Base-by-base conservation (phyloP, 2,888 invertebrate species). In the Anaspis maculata region DNA sequence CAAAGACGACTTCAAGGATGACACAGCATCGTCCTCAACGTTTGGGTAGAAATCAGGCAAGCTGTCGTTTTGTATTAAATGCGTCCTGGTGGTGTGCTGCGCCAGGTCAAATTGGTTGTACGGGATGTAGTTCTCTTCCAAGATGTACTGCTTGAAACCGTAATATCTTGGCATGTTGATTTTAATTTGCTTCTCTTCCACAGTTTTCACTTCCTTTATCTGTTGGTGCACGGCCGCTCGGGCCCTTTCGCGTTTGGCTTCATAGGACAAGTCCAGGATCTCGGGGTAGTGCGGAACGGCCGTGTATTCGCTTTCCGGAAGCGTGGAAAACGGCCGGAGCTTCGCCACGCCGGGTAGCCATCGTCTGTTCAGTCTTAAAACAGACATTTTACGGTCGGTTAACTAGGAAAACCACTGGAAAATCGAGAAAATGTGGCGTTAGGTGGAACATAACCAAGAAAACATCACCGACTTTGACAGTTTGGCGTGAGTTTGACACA, bases 181-280 rank as follows among this genome's bases (percentile, higher is more conserved):
- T 48, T 83, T 84, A 30, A 87, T 77, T 49, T 86, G 71, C 56
- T 91, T 91, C 59, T 88, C 87, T 66, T 91, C 90, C 0, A 88
- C 74, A 0, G 86, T 87, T 34, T 76, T 71, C 7, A 83, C 51
- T 1, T 69, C 60, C 56, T 73, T 72, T 9, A 89, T 74, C 53
- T 74, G 70, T 10, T 79, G 68, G 49, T 77, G 66, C 41, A 71
- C 56, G 1, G 67, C 61, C 31, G 51, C 43, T 23, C 48, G 51
- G 34, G 66, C 57, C 25, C 77, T 69, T 48, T 64, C 59, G 36
- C 67, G 66, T 37, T 55, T 68, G 4, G 70, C 75, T 48, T 67
- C 56, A 7, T 53, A 60, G 0, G 77, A 75, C 4, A 68, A 40
- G 52, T 86, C 82, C 37, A 72, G 39, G 49, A 84, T 82, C 34